Conservation (phyloP, 2,113 vertebrate species). For the Lamprologus callipterus region DNA sequence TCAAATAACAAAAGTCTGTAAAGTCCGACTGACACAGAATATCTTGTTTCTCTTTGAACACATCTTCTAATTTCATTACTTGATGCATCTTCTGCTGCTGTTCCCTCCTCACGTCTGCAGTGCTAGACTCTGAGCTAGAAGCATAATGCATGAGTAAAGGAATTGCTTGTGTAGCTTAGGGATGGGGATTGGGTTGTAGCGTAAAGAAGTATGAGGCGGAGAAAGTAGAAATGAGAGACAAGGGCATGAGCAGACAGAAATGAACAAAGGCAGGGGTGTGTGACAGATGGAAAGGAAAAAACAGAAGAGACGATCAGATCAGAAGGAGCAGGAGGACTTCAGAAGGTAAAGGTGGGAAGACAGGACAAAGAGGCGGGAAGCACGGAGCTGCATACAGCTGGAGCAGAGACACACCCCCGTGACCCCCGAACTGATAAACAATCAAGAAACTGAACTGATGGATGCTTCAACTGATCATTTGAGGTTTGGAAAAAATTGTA, state of each 20-base stretch:
- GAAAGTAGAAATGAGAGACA: not conserved
- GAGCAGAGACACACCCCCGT: not conserved
- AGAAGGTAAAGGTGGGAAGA: not conserved
- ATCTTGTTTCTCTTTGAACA: not conserved
- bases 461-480: not conserved
- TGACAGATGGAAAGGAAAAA: not conserved
- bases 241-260: not conserved
- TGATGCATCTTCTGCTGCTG: not conserved
- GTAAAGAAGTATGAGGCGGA: no score
- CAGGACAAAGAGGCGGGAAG: not conserved
- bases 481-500: not conserved
- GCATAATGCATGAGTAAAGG: not conserved
- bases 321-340: not conserved
- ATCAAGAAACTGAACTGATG: not conserved
- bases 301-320: not conserved
- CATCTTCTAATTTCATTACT: not conserved
- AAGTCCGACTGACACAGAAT: not conserved
- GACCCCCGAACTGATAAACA: not conserved
- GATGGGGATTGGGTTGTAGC: not conserved
- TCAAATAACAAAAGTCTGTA: not conserved
- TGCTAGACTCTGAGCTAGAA: not conserved
- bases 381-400: rapidly evolving
- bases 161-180: not conserved
- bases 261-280: not conserved
- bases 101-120: not conserved